Conservation (phyloP, 2,888 invertebrate species). For the Drosophila bunnanda region DNA sequence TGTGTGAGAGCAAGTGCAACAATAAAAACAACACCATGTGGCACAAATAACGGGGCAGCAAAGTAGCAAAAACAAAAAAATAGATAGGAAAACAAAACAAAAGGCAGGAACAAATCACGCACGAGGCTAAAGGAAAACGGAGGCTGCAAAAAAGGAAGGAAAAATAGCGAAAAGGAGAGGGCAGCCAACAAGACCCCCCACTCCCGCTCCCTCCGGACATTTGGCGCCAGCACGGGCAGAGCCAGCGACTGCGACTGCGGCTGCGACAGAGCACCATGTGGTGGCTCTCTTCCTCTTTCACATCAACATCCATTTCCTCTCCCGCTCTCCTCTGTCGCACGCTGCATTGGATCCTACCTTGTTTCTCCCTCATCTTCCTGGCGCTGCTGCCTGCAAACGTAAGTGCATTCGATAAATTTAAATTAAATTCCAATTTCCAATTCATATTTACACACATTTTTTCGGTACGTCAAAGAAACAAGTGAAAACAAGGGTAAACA, state of each 20-base stretch:
- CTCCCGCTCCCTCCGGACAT: constrained; percentile 40
- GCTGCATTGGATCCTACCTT: constrained; percentile 51
- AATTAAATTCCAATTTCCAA: constrained; percentile 15
- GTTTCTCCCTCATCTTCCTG: constrained; percentile 15
- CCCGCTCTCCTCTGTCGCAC: constrained; percentile 36
- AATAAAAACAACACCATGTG: constrained; percentile 48
- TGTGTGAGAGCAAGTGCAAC: constrained; percentile 32
- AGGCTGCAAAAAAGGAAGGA: constrained; percentile 21
- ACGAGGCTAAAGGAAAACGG: constrained; percentile 38
- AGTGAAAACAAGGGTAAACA: background rate
- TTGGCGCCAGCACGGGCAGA: constrained; percentile 57
- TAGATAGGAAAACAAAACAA: constrained; percentile 47
- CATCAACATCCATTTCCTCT: constrained; percentile 35
- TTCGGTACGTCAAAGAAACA: background rate
- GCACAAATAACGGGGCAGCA: constrained; percentile 48
- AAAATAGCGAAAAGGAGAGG: constrained; percentile 16
- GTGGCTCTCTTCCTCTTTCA: constrained; percentile 49
- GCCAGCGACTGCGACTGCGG: constrained; percentile 22
- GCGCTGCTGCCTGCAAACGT: constrained; percentile 27
- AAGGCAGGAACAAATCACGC: constrained; percentile 50
- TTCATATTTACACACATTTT: constrained; percentile 8
- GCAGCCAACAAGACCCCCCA: constrained; percentile 2
- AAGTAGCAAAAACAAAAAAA: constrained; percentile 33
- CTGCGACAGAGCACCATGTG: constrained; percentile 53
- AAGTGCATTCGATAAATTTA: constrained; percentile 29